phyloP scores from a whole-genome alignment of 1,140 invertebrate species.

The Calephelis nemesis region DNA sequence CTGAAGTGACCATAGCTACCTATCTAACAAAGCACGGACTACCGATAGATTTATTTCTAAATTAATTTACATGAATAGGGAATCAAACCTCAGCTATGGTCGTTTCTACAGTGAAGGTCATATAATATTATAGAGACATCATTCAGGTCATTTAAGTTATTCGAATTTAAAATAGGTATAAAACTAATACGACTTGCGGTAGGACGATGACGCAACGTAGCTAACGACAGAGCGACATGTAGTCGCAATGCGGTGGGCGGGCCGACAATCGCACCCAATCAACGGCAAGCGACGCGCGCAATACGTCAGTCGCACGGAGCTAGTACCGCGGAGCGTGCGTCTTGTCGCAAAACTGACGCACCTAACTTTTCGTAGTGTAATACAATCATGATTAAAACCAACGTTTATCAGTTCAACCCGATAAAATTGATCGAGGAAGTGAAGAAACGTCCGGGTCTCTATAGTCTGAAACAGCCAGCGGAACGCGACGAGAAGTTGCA shows the following conservation, averaged over 20 bases:
- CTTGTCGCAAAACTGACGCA: constrained; percentile 34
- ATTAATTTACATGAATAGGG: too few relatives aligned
- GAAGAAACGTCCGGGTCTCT: constrained; percentile 56
- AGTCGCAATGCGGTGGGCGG: constrained; percentile 44
- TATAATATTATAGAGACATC: too few relatives aligned
- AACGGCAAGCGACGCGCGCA: constrained; percentile 41
- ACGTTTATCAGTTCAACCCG: constrained; percentile 47
- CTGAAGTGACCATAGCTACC: too few relatives aligned
- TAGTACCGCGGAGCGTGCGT: constrained; percentile 28
- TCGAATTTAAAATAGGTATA: too few relatives aligned
- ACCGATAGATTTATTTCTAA: too few relatives aligned
- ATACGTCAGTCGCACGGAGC: constrained; percentile 42
- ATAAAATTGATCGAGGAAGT: constrained; percentile 59
- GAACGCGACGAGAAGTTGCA: constrained; percentile 57
- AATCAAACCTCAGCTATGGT: too few relatives aligned
- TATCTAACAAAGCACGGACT: too few relatives aligned
- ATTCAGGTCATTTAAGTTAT: too few relatives aligned
- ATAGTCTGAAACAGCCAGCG: constrained; percentile 44
- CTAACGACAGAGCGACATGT: constrained; percentile 27
- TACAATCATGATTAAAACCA: constrained; percentile 27
- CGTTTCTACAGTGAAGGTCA: too few relatives aligned
- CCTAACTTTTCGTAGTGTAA: neutral
- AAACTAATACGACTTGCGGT: neutral
- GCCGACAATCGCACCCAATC: constrained; percentile 43
- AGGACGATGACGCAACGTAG: constrained; percentile 22